A percentile compares a stretch with the other conserved stretches of the same genome.
Conservation (phyloP, 2,888 invertebrate species). For the Tetropium fuscum region DNA sequence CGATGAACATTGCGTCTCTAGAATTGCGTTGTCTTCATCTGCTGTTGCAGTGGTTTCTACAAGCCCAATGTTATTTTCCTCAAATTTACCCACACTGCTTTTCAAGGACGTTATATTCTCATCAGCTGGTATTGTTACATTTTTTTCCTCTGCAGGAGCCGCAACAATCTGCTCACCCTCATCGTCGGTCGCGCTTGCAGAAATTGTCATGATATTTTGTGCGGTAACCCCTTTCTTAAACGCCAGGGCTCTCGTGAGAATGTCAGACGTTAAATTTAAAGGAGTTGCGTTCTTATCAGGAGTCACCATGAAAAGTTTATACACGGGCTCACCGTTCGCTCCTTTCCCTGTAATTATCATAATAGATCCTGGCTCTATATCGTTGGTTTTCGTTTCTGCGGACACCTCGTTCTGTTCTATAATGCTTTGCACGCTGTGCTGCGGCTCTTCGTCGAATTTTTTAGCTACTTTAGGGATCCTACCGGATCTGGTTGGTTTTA, state of each 20-base stretch:
- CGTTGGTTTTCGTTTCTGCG: constrained; percentile 24
- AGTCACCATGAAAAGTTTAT: constrained; percentile 68
- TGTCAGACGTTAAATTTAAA: constrained; percentile 58
- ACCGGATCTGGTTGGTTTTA: constrained; percentile 66
- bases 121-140: constrained; percentile 43
- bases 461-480: constrained; percentile 62
- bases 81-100: background rate
- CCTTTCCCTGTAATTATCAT: constrained; percentile 67
- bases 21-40: constrained; percentile 36
- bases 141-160: constrained; percentile 31
- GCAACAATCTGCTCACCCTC: constrained; percentile 29
- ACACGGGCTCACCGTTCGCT: constrained; percentile 63
- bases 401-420: constrained; percentile 20
- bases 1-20: too few relatives aligned
- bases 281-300: constrained; percentile 60
- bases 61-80: background rate
- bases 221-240: constrained; percentile 43
- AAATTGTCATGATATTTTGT: constrained; percentile 48
- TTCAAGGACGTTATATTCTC: constrained; percentile 32
- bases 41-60: background rate
- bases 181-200: constrained; percentile 37
- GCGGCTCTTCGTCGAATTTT: constrained; percentile 37
- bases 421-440: constrained; percentile 15
- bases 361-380: constrained; percentile 67
- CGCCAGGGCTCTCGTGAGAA: constrained; percentile 53